Base-by-base conservation (phyloP, 2,888 invertebrate genomes). In the Cerceris rybyensis region DNA sequence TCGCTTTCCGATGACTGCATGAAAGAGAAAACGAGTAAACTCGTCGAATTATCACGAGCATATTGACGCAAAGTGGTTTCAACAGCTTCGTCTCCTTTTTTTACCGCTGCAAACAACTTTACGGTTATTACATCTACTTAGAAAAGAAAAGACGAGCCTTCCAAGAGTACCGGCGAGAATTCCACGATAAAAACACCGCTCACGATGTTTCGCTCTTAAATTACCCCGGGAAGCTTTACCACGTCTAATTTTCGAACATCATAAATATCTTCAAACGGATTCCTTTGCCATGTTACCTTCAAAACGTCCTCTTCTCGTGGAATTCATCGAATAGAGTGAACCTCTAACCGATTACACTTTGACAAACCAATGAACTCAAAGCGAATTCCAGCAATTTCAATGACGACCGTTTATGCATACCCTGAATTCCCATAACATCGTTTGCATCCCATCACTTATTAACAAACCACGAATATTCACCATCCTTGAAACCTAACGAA, bases 51-150 rank as follows among this genome's bases (percentile, higher is more conserved):
- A 55, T 17, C 59, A 41, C 43, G 46, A 55, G 43, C 55, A 54
- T 63, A 60, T 59, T 60, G 55, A 57, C 49, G 11, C 46, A 11
- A 46, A 8, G 28, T 2, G 46, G 46, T 1, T 41, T 43, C 41
- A 65, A 50, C 50, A 17, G 54, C 68, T 65, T 54, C n/a, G 9
- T 39, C 65, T 50, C 43, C 39, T 58, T 46, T 43, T 17, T 64
- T 50, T 50, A 65, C 39, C 65, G 64, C 57, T 80, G 82, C 80
- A 81, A 86, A 86, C 84, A 86, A 86, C 64, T 86, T 84, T 86
- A 86, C 75, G 84, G 66, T 86, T 86, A 86, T 81, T 76, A 75
- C 74, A 42, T 17, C 65, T 41, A 69, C 75, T 85, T 74, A 75
- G 70, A 74, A 60, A 58, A 52, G 68, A 55, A 43, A 28, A 73